These are phyloP conservation scores for Callionymus lyra DNA, from an alignment of 2,113 vertebrate species.

Conservation along the genomic window DNA sequence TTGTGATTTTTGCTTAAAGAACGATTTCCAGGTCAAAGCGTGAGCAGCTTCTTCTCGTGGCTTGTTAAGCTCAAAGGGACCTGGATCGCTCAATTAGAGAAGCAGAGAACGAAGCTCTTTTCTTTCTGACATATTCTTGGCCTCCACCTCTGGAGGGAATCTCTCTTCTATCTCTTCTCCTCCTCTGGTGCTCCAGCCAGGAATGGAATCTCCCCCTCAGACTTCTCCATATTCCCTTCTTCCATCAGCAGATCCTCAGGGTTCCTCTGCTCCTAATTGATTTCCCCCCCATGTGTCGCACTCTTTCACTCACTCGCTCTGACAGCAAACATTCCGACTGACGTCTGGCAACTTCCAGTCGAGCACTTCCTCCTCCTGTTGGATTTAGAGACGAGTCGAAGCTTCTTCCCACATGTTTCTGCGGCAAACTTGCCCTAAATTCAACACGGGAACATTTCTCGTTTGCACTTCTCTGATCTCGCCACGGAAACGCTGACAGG, in stretches of 20 bases:
- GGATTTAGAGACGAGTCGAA: constrained; percentile 52
- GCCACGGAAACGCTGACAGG: constrained; percentile 68
- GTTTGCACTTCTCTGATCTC: constrained; percentile 63
- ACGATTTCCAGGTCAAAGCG: constrained; percentile 37
- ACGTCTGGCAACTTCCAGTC: constrained; percentile 44
- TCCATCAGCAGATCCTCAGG: constrained; percentile 54
- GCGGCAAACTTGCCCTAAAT: constrained; percentile 59
- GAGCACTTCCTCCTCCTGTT: constrained; percentile 47
- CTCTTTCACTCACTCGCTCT: constrained; percentile 13
- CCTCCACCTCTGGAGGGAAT: constrained; percentile 57
- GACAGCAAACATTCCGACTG: constrained; percentile 36
- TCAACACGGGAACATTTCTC: constrained; percentile 58
- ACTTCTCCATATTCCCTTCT: constrained; percentile 42
- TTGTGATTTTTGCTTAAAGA: constrained; percentile 15
- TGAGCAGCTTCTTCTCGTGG: constrained; percentile 20
- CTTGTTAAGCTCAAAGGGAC: constrained; percentile 40
- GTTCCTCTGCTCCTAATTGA: constrained; percentile 65
- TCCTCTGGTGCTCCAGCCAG: constrained; percentile 61
- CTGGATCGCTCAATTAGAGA: constrained; percentile 59
- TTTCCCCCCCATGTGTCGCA: constrained; percentile 33
- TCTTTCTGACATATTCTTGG: constrained; percentile 57
- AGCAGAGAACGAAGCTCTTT: constrained; percentile 47
- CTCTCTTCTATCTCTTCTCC: constrained; percentile 63
- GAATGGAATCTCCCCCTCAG: constrained; percentile 47
- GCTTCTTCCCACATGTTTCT: constrained; percentile 47